Evolutionary conservation across 2,113 vertebrate species (phyloP).

Genomic region (Rhipidura dahli): DNA sequence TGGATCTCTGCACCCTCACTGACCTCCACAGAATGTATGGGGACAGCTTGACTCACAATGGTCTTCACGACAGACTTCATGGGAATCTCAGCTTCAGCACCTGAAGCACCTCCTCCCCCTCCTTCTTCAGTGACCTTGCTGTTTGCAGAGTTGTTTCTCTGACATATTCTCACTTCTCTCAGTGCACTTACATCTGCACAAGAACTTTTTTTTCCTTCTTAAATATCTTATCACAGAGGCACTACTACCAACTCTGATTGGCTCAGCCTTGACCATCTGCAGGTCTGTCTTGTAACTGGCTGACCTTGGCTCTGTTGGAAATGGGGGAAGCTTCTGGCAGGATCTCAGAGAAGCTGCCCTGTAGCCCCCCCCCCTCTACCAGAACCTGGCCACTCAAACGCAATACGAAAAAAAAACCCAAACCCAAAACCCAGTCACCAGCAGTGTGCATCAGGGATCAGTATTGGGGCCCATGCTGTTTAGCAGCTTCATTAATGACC

Average conservation of each 20-base stretch:
- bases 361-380: background rate
- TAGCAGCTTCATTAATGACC: background rate
- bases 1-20: background rate
- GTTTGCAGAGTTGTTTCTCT: background rate
- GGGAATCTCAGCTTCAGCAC: background rate
- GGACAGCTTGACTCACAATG: background rate
- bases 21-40: background rate
- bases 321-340: background rate
- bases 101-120: background rate
- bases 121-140: background rate
- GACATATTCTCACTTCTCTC: background rate
- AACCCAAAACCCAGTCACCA: background rate
- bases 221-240: background rate
- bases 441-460: rapidly evolving
- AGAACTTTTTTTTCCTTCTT: background rate
- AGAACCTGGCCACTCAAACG: rapidly evolving
- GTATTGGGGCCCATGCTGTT: background rate
- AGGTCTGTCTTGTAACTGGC: too few species aligned
- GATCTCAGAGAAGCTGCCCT: background rate
- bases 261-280: background rate
- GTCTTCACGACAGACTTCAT: background rate
- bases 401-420: background rate
- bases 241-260: too few species aligned
- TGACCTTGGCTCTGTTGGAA: background rate
- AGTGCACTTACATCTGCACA: background rate